Evolutionary conservation across 1,140 invertebrate species (phyloP).

Genomic region (Lamellibrachia luymesi): DNA sequence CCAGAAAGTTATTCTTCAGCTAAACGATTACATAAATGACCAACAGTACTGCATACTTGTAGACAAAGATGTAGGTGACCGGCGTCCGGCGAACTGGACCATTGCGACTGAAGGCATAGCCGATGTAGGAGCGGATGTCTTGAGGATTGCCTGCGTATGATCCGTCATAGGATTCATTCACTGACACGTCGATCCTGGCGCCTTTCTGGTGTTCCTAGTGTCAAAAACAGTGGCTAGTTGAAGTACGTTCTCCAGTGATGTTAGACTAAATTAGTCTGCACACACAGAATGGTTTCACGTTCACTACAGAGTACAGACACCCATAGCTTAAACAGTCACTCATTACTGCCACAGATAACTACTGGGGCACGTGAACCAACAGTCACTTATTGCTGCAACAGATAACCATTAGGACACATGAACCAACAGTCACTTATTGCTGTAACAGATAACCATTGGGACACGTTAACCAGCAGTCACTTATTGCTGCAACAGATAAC

Average conservation of each 20-base stretch:
- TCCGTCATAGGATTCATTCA: slow-evolving; percentile 93
- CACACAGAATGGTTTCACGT: too few relatives aligned
- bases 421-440: not conserved
- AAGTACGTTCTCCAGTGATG: not conserved
- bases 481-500: too few relatives aligned
- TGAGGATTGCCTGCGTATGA: slow-evolving; percentile 93
- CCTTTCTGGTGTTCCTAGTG: slow-evolving; percentile 76
- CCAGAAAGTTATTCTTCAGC: not conserved
- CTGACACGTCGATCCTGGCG: slow-evolving; percentile 88
- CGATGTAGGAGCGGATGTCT: slow-evolving; percentile 73
- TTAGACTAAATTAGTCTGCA: too few relatives aligned
- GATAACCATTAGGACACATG: not conserved
- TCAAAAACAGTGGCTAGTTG: slow-evolving; percentile 17
- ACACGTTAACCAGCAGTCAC: too few relatives aligned
- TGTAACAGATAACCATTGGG: not conserved
- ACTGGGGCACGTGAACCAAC: not conserved
- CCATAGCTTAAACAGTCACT: not conserved
- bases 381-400: not conserved
- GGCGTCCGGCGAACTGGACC: slow-evolving; percentile 81
- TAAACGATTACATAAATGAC: not conserved
- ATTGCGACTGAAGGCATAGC: slow-evolving; percentile 68
- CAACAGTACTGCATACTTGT: slow-evolving; percentile 51
- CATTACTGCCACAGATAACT: not conserved
- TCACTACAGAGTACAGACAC: too few relatives aligned
- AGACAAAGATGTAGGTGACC: slow-evolving; percentile 86